phyloP scores from a whole-genome alignment of 2,888 invertebrate genomes.

The Saturnia japonica region DNA sequence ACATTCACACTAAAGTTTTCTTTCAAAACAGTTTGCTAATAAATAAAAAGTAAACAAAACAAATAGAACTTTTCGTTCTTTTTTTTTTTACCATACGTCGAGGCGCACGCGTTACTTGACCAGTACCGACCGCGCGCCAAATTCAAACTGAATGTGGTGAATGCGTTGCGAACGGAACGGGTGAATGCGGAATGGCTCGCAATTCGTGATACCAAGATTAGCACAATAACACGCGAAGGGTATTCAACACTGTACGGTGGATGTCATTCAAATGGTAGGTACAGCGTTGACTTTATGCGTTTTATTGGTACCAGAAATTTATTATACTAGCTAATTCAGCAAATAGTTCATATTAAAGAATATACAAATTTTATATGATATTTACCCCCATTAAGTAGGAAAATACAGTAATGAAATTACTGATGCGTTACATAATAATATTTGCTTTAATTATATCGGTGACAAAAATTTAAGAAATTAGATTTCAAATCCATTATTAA shows the following conservation, averaged over 20 bases:
- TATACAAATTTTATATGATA: background rate
- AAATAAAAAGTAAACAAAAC: slow-evolving; percentile 59
- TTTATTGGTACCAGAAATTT: slow-evolving; percentile 35
- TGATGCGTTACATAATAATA: too few species aligned
- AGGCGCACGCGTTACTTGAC: slow-evolving; percentile 59
- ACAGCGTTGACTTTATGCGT: slow-evolving; percentile 34
- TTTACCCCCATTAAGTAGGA: background rate
- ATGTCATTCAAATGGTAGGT: slow-evolving; percentile 40
- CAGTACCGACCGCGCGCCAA: slow-evolving; percentile 64
- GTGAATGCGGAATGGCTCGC: slow-evolving; percentile 37
- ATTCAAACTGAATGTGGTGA: slow-evolving; percentile 60
- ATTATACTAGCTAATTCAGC: slow-evolving; percentile 34
- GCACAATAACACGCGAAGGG: slow-evolving; percentile 25
- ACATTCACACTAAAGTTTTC: background rate
- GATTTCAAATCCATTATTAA: too few species aligned
- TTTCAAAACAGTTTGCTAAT: slow-evolving; percentile 41
- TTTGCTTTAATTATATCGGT: too few species aligned
- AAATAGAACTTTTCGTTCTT: slow-evolving; percentile 49
- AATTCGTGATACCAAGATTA: slow-evolving; percentile 25
- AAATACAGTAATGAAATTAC: background rate
- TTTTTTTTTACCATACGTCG: slow-evolving; percentile 44
- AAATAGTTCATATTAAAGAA: slow-evolving; percentile 22
- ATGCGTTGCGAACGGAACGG: slow-evolving; percentile 30
- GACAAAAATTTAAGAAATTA: too few species aligned
- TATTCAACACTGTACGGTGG: slow-evolving; percentile 31